phyloP scores from a whole-genome alignment of 1,140 invertebrate genomes.

The Drosophila eugracilis region DNA sequence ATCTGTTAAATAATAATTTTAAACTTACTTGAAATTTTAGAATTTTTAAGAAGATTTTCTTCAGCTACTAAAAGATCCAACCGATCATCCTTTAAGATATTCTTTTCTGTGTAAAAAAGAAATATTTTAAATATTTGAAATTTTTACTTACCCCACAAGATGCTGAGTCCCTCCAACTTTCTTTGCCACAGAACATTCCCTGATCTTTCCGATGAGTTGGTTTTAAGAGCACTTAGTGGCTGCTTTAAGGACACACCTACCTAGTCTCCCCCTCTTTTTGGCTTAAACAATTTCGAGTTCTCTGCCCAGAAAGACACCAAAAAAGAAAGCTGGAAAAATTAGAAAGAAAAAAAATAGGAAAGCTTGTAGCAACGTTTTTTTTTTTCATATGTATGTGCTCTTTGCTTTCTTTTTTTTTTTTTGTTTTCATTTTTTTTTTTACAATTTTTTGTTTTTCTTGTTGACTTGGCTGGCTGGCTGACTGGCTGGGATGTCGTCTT shows the following conservation, averaged over 20 bases:
- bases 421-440: constrained; percentile 22
- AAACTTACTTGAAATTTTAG: too few relatives aligned
- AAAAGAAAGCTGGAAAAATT: constrained; percentile 51
- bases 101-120: not conserved
- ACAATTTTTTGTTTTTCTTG: constrained; percentile 21
- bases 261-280: constrained; percentile 20
- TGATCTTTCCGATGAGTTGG: constrained; percentile 34
- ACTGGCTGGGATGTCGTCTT: constrained; percentile 57
- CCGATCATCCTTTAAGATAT: too few relatives aligned
- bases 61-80: too few relatives aligned
- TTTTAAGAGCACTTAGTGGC: constrained; percentile 38
- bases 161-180: not conserved
- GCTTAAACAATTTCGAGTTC: constrained; percentile 26
- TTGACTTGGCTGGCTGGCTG: constrained; percentile 60
- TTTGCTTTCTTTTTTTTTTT: constrained; percentile 5
- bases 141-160: not conserved
- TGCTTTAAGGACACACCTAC: constrained; percentile 45
- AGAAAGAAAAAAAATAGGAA: constrained; percentile 48
- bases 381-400: constrained; percentile 41
- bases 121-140: not conserved
- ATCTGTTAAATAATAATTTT: not conserved
- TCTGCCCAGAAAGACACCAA: constrained; percentile 10
- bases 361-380: constrained; percentile 68
- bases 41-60: too few relatives aligned
- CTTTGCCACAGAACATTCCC: constrained; percentile 12